Conservation (phyloP, 2,113 vertebrate species). For the Pseudorectes ferrugineus region DNA sequence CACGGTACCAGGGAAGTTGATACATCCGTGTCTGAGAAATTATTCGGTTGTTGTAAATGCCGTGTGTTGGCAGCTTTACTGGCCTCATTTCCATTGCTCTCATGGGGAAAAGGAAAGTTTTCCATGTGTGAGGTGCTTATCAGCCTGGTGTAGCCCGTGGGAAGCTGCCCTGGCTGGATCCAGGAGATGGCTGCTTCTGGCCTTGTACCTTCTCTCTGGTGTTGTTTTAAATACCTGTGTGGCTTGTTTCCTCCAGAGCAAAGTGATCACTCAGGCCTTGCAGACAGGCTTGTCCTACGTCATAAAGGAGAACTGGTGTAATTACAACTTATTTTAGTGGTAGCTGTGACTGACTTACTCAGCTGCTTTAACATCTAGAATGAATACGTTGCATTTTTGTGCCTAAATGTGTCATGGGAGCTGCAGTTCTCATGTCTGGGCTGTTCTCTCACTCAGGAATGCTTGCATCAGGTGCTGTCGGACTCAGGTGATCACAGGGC, state of each 20-base stretch:
- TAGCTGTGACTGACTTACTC: not conserved
- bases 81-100: not conserved
- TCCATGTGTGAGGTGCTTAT: rapidly evolving
- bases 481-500: not conserved
- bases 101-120: not conserved
- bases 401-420: not conserved
- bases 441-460: not conserved
- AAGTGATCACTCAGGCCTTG: not conserved
- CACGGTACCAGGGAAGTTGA: not conserved
- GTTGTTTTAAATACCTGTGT: not conserved
- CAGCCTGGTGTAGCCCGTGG: not conserved
- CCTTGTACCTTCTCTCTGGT: not conserved
- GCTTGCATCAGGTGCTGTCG: not conserved
- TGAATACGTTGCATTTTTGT: not conserved
- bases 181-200: not conserved
- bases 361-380: not conserved
- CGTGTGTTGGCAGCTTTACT: not conserved
- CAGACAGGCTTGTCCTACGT: not conserved
- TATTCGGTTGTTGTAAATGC: not conserved
- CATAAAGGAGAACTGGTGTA: not conserved
- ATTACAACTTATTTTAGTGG: not conserved
- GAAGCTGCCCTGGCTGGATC: not conserved
- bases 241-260: not conserved
- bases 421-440: not conserved
- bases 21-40: not conserved